Conservation (phyloP, 2,888 invertebrate genomes). For the Itoplectis maculator region DNA sequence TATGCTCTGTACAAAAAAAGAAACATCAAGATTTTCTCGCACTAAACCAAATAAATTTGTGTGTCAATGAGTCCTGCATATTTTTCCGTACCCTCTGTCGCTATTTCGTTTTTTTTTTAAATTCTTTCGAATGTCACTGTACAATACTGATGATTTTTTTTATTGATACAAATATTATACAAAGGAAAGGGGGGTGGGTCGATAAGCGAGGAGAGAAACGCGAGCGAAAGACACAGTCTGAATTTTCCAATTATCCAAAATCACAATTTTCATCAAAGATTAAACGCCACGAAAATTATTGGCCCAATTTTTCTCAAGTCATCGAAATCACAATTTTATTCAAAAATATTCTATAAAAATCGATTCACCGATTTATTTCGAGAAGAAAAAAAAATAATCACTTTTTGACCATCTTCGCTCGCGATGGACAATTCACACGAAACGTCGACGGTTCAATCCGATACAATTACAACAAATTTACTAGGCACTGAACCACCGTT, state of each 20-base stretch:
- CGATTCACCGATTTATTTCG: not conserved
- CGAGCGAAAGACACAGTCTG: not conserved
- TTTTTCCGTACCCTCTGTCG: conserved; percentile 13
- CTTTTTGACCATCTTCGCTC: not conserved
- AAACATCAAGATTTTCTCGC: conserved; percentile 12
- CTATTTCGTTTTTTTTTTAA: conserved; percentile 1
- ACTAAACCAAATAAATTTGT: conserved; percentile 22
- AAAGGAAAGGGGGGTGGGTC: conserved; percentile 2
- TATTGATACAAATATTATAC: conserved; percentile 80
- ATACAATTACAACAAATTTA: conserved; percentile 20
- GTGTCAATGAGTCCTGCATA: conserved; percentile 23
- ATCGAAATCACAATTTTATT: conserved; percentile 21
- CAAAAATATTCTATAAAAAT: conserved; percentile 3
- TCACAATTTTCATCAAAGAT: not conserved
- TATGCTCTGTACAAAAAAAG: conserved; percentile 16
- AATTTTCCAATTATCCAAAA: not conserved
- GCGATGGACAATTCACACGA: conserved; percentile 3
- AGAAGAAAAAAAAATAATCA: not conserved
- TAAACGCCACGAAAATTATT: not conserved
- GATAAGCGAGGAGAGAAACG: not conserved
- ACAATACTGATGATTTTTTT: conserved; percentile 80
- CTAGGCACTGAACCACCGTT: conserved; percentile 1
- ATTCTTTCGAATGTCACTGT: conserved; percentile 65
- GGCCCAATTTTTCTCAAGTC: not conserved
- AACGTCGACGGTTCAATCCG: not conserved